These are phyloP conservation scores for Percopsis omiscomaycus DNA, from an alignment of 2,797 vertebrate species.

Conservation along the genomic window DNA sequence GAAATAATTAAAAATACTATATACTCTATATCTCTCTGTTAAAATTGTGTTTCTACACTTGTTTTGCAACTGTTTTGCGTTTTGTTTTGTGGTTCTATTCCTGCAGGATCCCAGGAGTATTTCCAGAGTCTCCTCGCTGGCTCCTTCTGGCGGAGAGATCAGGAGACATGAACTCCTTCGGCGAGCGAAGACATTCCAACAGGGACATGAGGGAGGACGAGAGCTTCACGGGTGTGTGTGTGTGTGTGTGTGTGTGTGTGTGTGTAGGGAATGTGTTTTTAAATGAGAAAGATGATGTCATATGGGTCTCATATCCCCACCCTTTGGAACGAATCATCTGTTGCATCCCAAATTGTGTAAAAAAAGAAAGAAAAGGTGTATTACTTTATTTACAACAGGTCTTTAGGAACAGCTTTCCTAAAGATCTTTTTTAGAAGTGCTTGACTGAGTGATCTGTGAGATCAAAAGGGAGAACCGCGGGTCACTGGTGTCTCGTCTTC, in stretches of 20 bases:
- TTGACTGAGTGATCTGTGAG: not conserved
- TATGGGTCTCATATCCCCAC: not conserved
- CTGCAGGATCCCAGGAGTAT: conserved; percentile 84
- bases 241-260: too few relatives aligned
- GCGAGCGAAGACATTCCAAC: conserved; percentile 73
- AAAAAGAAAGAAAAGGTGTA: too few relatives aligned
- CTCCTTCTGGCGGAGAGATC: conserved; percentile 82
- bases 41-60: too few relatives aligned
- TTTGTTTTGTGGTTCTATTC: conserved; percentile 21
- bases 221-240: conserved; percentile 69
- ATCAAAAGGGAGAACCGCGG: not conserved
- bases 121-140: conserved; percentile 88
- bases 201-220: conserved; percentile 77
- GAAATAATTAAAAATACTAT: conserved; percentile 16
- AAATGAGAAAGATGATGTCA: too few relatives aligned
- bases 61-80: too few relatives aligned
- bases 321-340: not conserved
- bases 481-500: conserved; percentile 8
- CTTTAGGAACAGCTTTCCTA: too few relatives aligned
- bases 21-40: not conserved
- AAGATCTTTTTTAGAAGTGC: too few relatives aligned
- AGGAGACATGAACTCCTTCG: conserved; percentile 75
- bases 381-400: too few relatives aligned
- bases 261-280: too few relatives aligned
- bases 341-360: too few relatives aligned